phyloP scores from a whole-genome alignment of 1,140 invertebrate genomes.

The Drosophila eugracilis region DNA sequence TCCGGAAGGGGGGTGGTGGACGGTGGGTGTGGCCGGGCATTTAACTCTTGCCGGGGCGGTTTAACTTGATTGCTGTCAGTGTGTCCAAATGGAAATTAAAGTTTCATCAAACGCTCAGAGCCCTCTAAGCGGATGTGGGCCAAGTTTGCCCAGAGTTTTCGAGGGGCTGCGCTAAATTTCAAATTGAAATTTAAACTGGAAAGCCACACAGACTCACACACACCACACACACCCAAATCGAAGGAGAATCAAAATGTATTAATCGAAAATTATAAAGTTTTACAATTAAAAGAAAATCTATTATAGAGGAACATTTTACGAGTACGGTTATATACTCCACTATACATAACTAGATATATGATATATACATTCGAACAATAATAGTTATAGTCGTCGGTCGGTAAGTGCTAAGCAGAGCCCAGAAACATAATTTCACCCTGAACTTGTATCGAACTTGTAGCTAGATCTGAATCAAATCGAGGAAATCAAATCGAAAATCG shows the following conservation, averaged over 20 bases:
- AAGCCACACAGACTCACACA: background rate
- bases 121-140: slow-evolving; percentile 46
- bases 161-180: slow-evolving; percentile 14
- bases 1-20: background rate
- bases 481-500: slow-evolving; percentile 54
- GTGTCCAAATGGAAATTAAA: slow-evolving; percentile 70
- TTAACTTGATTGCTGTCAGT: slow-evolving; percentile 62
- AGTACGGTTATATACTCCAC: slow-evolving; percentile 50
- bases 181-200: slow-evolving; percentile 8
- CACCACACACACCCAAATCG: slow-evolving; percentile 19
- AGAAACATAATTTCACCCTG: slow-evolving; percentile 1
- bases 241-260: slow-evolving; percentile 57
- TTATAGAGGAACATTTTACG: slow-evolving; percentile 56
- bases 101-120: slow-evolving; percentile 54
- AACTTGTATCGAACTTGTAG: slow-evolving; percentile 62
- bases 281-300: slow-evolving; percentile 30
- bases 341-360: slow-evolving; percentile 51
- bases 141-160: slow-evolving; percentile 42
- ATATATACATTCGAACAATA: slow-evolving; percentile 77
- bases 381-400: slow-evolving; percentile 67
- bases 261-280: slow-evolving; percentile 48
- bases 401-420: slow-evolving; percentile 60
- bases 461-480: slow-evolving; percentile 59
- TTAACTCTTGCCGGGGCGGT: slow-evolving; percentile 43
- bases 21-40: slow-evolving; percentile 12